Percentiles rank a stretch among this genome's conserved stretches.
Evolutionary conservation across 2,113 vertebrate genomes (phyloP).

Genomic region (Indri indri): DNA sequence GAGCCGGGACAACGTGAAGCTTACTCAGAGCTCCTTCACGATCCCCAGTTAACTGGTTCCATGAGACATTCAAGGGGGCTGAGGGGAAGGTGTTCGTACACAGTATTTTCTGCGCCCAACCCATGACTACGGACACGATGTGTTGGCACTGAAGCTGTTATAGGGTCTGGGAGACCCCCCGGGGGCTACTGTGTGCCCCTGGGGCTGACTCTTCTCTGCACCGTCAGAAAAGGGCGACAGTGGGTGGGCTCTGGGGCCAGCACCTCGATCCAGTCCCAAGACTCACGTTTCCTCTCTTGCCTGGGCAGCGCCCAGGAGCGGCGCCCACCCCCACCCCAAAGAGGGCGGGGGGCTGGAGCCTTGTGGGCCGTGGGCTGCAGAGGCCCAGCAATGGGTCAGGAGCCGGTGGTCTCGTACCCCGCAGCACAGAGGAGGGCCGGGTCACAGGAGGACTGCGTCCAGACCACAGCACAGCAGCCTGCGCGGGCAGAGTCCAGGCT

Average conservation of each 20-base stretch:
- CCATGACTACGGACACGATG: rapidly evolving
- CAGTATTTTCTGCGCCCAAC: not conserved
- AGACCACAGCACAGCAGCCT: not conserved
- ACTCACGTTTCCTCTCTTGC: not conserved
- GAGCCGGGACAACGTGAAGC: not conserved
- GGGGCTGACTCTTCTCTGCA: not conserved
- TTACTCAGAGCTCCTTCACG: rapidly evolving
- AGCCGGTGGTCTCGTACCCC: not conserved
- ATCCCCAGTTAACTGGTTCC: rapidly evolving
- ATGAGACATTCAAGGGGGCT: not conserved
- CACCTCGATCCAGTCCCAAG: rapidly evolving
- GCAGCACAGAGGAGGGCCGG: not conserved
- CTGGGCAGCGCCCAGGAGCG: too few relatives aligned
- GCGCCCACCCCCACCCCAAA: rapidly evolving
- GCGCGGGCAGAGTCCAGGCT: not conserved
- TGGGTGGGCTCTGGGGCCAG: too few relatives aligned
- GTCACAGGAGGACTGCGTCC: not conserved
- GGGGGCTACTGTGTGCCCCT: not conserved
- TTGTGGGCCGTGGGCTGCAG: rapidly evolving
- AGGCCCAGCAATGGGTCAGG: not conserved
- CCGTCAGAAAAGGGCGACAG: too few relatives aligned
- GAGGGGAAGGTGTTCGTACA: rapidly evolving
- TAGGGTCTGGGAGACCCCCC: rapidly evolving
- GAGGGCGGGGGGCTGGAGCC: not conserved
- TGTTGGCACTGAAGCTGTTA: not conserved